Evolutionary conservation across 2,888 invertebrate genomes (phyloP), one percentile per base, ranked within the genome.

Genomic region (Euproctis similis): DNA sequence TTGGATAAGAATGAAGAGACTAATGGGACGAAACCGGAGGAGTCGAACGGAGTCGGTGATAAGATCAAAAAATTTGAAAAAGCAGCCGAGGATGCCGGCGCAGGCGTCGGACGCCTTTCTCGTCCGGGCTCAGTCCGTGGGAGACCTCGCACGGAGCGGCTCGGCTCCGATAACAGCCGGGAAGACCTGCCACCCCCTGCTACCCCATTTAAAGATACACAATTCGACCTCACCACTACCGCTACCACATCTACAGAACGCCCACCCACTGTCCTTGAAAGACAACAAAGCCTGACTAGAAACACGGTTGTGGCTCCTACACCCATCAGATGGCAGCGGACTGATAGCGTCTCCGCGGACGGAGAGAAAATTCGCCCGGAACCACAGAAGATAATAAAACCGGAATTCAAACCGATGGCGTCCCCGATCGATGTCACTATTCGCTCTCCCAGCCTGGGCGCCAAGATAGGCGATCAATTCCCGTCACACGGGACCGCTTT

Each of bases 51-150:
- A 0, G 84, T 84, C n/a, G 81, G 84, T 4, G 81, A 84, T 37
- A 84, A 84, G 42, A 84, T 84, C 17, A 78, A 80, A 38, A 82
- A 76, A 36, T 84, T 84, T 21, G 82, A 84, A 37, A 81, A 76
- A 30, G 82, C 74, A 0, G 82, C 80, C 1, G 82, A 82, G 33
- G 75, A 76, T 24, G 81, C 81, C 1, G 61, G 56, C 21, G 64
- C 47, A 1, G 58, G 40, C 2, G 34, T 53, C 2, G 76, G 74
- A 1, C 59, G 65, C 1, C 34, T 62, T 27, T 77, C 81, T 1
- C 61, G 82, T 1, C 61, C 76, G 0, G 82, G 82, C 0, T 81
- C 82, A 0, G 65, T 75, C 13, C 63, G 80, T 11, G 39, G 55
- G 1, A 41, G 55, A 4, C 38, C 49, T 8, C 46, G 54, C 4